phyloP scores from a whole-genome alignment of 2,888 invertebrate genomes.

The Tipula unca region DNA sequence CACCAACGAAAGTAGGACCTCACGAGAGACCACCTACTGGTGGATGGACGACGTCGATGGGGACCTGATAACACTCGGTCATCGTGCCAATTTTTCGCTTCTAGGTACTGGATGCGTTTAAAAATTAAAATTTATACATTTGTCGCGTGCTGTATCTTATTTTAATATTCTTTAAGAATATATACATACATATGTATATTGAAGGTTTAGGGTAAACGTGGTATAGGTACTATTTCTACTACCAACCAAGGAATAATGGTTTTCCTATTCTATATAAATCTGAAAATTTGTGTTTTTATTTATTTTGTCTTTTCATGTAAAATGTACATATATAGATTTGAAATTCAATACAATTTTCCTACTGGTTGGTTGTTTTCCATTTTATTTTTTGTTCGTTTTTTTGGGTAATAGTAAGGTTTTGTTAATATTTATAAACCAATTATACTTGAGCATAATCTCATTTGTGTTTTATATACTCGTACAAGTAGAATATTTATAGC shows the following conservation, averaged over 20 bases:
- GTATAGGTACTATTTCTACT: neutral
- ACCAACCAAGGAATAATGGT: neutral
- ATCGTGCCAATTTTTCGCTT: too few species aligned
- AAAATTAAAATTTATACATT: too few species aligned
- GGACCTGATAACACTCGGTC: too few species aligned
- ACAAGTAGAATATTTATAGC: neutral
- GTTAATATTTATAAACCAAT: conserved; percentile 24
- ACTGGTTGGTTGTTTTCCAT: neutral
- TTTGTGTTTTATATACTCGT: conserved; percentile 21
- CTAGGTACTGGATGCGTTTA: too few species aligned
- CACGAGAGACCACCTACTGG: too few species aligned
- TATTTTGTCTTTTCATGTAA: neutral
- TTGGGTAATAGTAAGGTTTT: neutral
- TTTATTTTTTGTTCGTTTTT: neutral
- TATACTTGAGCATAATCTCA: conserved; percentile 26
- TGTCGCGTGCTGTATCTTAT: too few species aligned
- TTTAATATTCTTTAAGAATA: too few species aligned
- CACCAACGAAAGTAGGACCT: too few species aligned
- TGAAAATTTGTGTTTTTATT: neutral
- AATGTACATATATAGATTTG: neutral
- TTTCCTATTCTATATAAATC: neutral
- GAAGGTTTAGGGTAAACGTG: neutral
- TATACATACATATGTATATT: too few species aligned
- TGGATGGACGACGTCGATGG: too few species aligned
- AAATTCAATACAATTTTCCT: conserved; percentile 14